These are phyloP conservation scores for Tichodroma muraria DNA, from an alignment of 2,113 vertebrate species.

Conservation along the genomic window DNA sequence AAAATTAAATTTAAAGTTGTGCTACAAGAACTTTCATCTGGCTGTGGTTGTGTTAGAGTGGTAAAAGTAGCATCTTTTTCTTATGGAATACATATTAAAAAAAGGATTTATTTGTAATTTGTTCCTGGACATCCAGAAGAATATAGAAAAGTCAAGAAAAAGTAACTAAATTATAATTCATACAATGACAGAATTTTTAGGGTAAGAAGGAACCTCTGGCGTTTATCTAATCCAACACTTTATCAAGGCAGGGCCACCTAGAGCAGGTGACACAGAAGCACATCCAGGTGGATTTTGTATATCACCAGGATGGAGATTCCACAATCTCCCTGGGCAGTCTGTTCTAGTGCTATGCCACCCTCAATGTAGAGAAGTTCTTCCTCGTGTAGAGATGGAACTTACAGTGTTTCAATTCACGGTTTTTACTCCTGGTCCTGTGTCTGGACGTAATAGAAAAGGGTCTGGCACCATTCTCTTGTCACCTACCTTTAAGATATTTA, in stretches of 20 bases:
- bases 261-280: background rate
- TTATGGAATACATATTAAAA: background rate
- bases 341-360: background rate
- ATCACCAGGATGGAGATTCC: background rate
- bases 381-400: fast-evolving
- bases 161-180: background rate
- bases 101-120: background rate
- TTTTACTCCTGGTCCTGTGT: background rate
- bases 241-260: background rate
- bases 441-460: background rate
- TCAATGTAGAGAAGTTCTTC: background rate
- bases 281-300: fast-evolving
- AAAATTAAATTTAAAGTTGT: background rate
- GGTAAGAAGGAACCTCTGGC: background rate
- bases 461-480: background rate
- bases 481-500: fast-evolving
- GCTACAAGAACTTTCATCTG: background rate
- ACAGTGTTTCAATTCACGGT: background rate
- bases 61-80: background rate
- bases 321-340: fast-evolving
- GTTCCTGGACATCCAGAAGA: background rate
- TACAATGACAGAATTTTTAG: background rate
- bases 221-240: background rate
- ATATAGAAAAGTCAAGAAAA: background rate
- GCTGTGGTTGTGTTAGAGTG: background rate